phyloP scores from a whole-genome alignment of 2,113 vertebrate species.

The Pipra filicauda region DNA sequence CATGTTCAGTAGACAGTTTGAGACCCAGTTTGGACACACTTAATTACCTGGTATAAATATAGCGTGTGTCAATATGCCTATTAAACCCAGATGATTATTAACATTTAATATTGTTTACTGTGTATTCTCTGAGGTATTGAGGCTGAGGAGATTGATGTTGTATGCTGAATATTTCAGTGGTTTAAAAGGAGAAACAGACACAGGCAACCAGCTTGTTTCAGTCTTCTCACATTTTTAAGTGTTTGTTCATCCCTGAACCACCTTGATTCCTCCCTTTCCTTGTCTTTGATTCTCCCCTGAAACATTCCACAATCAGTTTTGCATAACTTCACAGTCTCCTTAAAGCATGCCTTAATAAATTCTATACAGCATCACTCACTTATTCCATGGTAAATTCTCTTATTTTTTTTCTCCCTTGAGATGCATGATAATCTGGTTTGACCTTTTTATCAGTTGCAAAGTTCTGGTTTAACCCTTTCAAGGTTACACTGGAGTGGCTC shows the following conservation, averaged over 20 bases:
- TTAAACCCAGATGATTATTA: neutral
- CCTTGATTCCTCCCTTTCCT: neutral
- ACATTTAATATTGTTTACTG: neutral
- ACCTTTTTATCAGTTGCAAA: neutral
- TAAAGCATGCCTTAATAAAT: neutral
- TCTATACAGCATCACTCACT: rapidly evolving
- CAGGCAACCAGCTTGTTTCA: neutral
- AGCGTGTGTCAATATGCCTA: neutral
- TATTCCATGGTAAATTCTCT: neutral
- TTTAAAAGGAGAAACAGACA: neutral
- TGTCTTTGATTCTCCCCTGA: neutral
- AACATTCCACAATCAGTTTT: neutral
- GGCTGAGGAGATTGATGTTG: neutral
- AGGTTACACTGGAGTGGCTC: neutral
- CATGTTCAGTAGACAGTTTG: neutral
- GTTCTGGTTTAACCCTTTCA: neutral
- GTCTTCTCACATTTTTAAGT: neutral
- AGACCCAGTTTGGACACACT: neutral
- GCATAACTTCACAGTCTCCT: neutral
- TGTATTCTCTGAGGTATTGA: neutral
- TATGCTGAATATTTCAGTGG: neutral
- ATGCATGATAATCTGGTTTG: neutral
- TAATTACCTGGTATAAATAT: neutral
- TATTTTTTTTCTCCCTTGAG: neutral
- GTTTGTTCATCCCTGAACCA: neutral